Conservation (phyloP, 2,888 invertebrate genomes). For the Dendrolimus houi region DNA sequence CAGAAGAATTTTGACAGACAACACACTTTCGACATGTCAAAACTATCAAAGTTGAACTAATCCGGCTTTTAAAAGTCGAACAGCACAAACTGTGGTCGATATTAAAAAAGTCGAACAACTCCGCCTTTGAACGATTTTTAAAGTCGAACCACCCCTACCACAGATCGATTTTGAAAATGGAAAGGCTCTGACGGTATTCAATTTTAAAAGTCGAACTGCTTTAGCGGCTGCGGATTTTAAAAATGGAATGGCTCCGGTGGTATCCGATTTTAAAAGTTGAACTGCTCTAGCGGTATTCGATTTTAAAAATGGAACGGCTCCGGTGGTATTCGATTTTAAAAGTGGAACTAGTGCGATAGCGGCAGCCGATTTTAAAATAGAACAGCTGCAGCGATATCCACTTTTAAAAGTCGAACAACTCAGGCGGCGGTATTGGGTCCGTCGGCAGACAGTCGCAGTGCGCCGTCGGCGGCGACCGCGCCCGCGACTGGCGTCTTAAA, state of each 20-base stretch:
- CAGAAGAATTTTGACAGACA: not conserved
- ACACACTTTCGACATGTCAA: not conserved
- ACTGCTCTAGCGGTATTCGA: not conserved
- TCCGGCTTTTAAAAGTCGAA: too few species aligned
- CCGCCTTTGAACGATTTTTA: too few species aligned
- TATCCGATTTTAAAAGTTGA: not conserved
- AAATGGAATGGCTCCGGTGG: not conserved
- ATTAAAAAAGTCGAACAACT: too few species aligned
- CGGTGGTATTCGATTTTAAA: not conserved
- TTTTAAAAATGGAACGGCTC: not conserved
- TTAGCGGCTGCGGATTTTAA: not conserved
- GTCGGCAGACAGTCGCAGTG: constrained; percentile 47
- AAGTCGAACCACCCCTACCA: too few species aligned
- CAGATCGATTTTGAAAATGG: too few species aligned
- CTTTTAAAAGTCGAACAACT: constrained; percentile 55
- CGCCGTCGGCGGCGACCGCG: constrained; percentile 21
- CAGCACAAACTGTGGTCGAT: too few species aligned
- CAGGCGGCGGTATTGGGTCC: constrained; percentile 62
- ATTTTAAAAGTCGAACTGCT: not conserved
- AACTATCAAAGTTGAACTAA: too few species aligned
- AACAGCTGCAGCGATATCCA: not conserved
- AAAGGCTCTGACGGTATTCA: not conserved
- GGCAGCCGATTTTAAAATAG: constrained; percentile 4
- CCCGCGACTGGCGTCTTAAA: constrained; percentile 29
- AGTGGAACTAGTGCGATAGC: not conserved